phyloP scores from a whole-genome alignment of 2,113 vertebrate genomes.

The Petrocephalus zakoni region DNA sequence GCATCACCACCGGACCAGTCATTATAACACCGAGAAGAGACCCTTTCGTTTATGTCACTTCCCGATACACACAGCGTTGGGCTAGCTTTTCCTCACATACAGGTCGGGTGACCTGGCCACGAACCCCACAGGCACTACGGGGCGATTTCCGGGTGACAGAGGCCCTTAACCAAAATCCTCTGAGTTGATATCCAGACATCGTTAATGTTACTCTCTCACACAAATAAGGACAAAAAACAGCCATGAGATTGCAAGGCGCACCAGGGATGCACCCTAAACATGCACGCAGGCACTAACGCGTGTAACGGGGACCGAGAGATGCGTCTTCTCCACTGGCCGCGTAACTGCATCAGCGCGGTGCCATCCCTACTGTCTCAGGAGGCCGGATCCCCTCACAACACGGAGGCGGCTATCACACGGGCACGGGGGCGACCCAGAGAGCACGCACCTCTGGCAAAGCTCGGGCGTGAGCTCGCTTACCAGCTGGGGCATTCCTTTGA shows the following conservation, averaged over 20 bases:
- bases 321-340: no score
- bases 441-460: not conserved
- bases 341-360: no score
- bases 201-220: not conserved
- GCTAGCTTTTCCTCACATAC: not conserved
- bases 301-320: not conserved
- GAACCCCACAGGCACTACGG: not conserved
- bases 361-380: not conserved
- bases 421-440: no score
- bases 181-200: not conserved
- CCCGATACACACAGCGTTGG: slow-evolving; percentile 28
- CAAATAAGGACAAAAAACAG: not conserved
- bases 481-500: not conserved
- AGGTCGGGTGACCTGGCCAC: not conserved
- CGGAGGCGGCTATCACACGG: not conserved
- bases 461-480: not conserved
- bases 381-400: not conserved
- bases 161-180: not conserved
- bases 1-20: slow-evolving; percentile 36
- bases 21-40: slow-evolving; percentile 40
- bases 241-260: not conserved
- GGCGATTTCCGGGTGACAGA: not conserved
- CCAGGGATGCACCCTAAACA: not conserved
- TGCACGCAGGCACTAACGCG: not conserved
- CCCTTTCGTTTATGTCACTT: slow-evolving; percentile 23